Evolutionary conservation across 2,888 invertebrate genomes (phyloP), one percentile per base, ranked within the genome.

Genomic region (Monoplex corrugatus): DNA sequence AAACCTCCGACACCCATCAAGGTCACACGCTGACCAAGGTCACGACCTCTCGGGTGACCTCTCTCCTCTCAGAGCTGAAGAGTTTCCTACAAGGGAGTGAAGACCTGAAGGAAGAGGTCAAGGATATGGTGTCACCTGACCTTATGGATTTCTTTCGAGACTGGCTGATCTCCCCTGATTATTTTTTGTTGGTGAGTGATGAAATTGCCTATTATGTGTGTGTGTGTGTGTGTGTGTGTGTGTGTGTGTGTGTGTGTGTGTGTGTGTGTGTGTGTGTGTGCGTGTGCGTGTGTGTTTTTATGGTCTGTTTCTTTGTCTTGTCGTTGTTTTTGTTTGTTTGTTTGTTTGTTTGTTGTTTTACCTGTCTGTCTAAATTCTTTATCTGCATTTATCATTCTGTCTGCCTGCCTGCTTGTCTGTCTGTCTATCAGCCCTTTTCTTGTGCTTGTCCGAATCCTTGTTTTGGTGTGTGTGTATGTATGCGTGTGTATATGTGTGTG

Each of bases 41-140:
- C 75, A 75, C 10, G 19, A 35, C 16, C 38, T 35, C 16, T 38
- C 57, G 28, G 57, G 2, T n/a, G 2, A 10, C 10, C 32, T 38
- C 38, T 38, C 75, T 75, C 75, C 75, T 75, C 75, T 19, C 16
- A 35, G 75, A 75, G 35, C 75, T 75, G 38, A 75, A 75, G 75
- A 75, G 75, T 19, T 16, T 13, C 35, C 75, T 75, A 19, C 75
- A 75, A 38, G 75, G 75, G 75, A 75, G 75, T 5, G 35, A 38
- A 75, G 35, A 13, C 35, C 35, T 2, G 0, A 35, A 16, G 35
- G 35, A 19, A 23, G 38, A 75, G 75, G 19, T 75, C 40, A 75
- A 40, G 75, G 75, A 75, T 19, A 38, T 13, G 16, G 75, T 75
- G 75, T 75, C 75, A 75, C 75, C 38, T 75, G 75, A 75, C 10